Base-by-base conservation (phyloP, 1,140 invertebrate genomes). In the Drosophila pallidifrons region DNA sequence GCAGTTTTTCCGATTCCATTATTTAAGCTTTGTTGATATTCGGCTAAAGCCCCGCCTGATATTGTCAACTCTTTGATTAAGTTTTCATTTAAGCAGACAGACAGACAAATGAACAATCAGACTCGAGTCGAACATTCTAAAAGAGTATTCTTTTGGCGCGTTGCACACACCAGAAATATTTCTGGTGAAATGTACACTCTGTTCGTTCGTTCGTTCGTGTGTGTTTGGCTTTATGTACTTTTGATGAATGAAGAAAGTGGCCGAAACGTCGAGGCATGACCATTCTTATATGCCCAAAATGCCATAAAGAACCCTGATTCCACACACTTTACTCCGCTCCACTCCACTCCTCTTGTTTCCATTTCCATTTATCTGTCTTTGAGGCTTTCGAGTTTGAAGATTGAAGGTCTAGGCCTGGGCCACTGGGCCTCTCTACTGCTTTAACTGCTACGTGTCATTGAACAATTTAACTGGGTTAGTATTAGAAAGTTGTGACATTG, bases 191-290 rank as follows among this genome's bases (percentile, higher is more conserved):
- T 87, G 79, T 66, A 1, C n/a, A 4, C 41, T 43, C 41, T 43
- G 41, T 13, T 43, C 5, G 41, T 43, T 8, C 1, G 8, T 43
- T 8, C 1, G 8, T 41, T n/a, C 8, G 35, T 35, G 1, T 35
- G 41, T 15, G 43, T 54, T 43, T 51, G 55, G 55, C 64, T 86
- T 85, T 86, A 85, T 85, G 71, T 75, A 74, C 76, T 82, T 86
- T 82, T 82, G 75, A 87, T 82, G 64, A 87, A 79, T 67, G 51
- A 87, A 86, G 75, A 85, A 81, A 85, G 82, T 75, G 65, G 20
- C 66, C 30, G 30, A 64, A 63, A 69, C 45, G 47, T 59, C 65
- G 69, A 58, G 71, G 72, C 74, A 74, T 85, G 82, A 86, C 75
- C 82, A 86, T 64, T 51, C 46, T 51, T 86, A 81, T 86, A 81